A percentile compares a stretch with the other conserved stretches of the same genome.
Conservation (phyloP, 2,113 vertebrate species). For the Cyprinodon tularosa region DNA sequence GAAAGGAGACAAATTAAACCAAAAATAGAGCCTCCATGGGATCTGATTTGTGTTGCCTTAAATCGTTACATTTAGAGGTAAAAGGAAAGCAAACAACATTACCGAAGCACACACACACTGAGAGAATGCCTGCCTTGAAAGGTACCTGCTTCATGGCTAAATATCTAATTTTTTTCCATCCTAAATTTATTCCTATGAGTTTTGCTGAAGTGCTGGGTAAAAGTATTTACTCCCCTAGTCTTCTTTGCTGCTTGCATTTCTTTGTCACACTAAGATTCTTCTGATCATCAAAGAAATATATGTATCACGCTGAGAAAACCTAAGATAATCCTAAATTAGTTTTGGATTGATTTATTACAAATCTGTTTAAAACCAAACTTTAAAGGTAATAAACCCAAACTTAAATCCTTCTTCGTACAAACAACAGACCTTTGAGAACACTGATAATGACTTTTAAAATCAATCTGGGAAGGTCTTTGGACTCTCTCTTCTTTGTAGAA, state of each 20-base stretch:
- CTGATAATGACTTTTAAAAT: no score
- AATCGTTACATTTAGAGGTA: constrained; percentile 23
- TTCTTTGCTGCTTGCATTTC: background rate
- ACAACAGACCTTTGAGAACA: background rate
- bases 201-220: constrained; percentile 1
- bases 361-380: background rate
- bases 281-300: background rate
- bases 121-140: constrained; percentile 41
- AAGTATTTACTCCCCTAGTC: background rate
- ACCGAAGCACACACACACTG: constrained; percentile 11
- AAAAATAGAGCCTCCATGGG: constrained; percentile 41
- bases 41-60: constrained; percentile 54
- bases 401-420: background rate
- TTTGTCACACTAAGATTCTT: background rate
- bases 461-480: background rate
- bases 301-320: background rate
- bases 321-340: background rate
- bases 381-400: background rate
- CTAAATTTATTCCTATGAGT: constrained; percentile 19
- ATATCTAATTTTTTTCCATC: constrained; percentile 26
- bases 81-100: constrained; percentile 45
- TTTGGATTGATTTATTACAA: background rate
- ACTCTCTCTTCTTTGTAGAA: background rate
- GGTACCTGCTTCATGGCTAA: constrained; percentile 4
- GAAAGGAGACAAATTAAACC: constrained; percentile 31